Base-by-base conservation (phyloP, 2,113 vertebrate species). In the Ranitomeya variabilis region DNA sequence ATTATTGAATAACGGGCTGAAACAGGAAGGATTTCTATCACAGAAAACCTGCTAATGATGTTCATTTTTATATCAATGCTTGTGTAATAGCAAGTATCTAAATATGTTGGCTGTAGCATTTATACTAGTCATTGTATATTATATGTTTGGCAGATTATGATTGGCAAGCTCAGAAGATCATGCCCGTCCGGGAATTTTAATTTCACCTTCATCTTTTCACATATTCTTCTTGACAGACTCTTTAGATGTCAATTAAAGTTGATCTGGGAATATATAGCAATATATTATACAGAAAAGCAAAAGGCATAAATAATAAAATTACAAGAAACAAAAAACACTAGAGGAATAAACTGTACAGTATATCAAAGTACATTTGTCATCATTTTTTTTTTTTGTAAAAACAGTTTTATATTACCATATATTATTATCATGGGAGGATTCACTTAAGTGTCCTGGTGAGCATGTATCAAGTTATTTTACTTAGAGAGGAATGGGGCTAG, bases 1-100 rank as follows among this genome's bases (percentile, higher is more conserved):
- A 59, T 79, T 79, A 60, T 81, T 81, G 12, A 80, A 18, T 60
- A 26, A 31, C 26, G 13, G 31, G 55, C 2, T 62, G 16, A 81
- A 81, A 15, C n/a, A 80, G 6, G 31, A 6, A 80, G n/a, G 9
- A 18, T 81, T 60, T 81, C 23, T 57, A 14, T 79, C 57, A 57
- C 52, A 79, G 52, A 55, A 57, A 23, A 79, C 51, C 23, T 60
- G 18, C 59, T 81, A 62, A 60, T 81, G 55, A 60, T 62, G 59
- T 45, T 60, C 15, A 31, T 62, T 81, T 81, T 81, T 15, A 81
- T 81, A 62, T 81, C 55, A 81, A 18, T 81, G 55, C 26, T 81
- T 79, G 21, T 15, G 79, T 60, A 81, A 60, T 81, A 62, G 78
- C 31, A 26, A 57, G 14, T 80, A 60, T 59, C 26, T 62, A 37